Evolutionary conservation across 2,113 vertebrate species (phyloP).

Genomic region (Thinocorus orbignyianus): DNA sequence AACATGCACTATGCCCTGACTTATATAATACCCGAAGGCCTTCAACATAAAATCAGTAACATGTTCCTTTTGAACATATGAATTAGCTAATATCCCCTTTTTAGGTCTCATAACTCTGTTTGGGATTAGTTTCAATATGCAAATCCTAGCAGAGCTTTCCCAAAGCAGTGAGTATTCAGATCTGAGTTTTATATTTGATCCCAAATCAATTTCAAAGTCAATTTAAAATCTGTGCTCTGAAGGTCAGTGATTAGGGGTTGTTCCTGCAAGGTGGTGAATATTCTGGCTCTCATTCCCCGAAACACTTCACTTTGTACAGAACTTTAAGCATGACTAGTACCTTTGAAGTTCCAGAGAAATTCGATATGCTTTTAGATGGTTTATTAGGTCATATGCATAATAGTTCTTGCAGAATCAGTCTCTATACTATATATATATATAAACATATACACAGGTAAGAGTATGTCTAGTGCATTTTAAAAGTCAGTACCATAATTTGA

Average conservation of each 20-base stretch:
- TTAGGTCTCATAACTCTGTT: neutral
- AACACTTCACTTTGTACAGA: neutral
- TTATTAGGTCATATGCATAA: neutral
- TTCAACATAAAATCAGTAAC: neutral
- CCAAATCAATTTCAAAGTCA: neutral
- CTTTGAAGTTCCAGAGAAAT: neutral
- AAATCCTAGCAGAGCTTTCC: neutral
- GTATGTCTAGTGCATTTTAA: neutral
- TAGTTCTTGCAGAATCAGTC: neutral
- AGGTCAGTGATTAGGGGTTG: neutral
- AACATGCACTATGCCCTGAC: neutral
- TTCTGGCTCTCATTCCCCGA: neutral
- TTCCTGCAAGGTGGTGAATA: neutral
- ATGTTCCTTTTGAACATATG: neutral
- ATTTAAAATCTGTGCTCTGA: neutral
- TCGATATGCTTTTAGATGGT: neutral
- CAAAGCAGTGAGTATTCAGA: neutral
- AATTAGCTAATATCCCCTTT: neutral
- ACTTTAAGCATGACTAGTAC: neutral
- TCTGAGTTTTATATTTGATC: neutral
- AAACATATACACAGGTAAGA: accelerated
- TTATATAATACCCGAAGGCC: neutral
- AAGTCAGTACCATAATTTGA: neutral
- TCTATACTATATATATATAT: neutral
- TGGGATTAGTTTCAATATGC: neutral